Evolutionary conservation across 2,113 vertebrate species (phyloP).

Genomic region (Notothenia coriiceps): DNA sequence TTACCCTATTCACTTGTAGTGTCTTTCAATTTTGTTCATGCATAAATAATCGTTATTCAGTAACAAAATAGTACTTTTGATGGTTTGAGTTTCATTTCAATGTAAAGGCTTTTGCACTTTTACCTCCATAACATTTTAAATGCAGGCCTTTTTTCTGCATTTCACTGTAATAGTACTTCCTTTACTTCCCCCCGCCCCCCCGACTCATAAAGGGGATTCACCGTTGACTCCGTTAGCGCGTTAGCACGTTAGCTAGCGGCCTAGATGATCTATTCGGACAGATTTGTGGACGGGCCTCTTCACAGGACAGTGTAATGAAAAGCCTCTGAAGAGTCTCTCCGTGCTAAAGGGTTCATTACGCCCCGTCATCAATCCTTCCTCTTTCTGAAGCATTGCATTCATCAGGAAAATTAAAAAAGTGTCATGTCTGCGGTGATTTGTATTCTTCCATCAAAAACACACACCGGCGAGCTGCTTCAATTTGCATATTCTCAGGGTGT

Average conservation of each 20-base stretch:
- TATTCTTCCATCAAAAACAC: conserved; percentile 81
- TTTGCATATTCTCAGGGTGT: conserved; percentile 80
- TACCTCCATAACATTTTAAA: too few species aligned
- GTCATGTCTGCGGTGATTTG: conserved; percentile 80
- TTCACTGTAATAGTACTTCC: too few species aligned
- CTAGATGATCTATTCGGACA: not conserved
- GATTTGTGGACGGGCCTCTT: conserved; percentile 35
- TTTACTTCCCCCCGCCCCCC: too few species aligned
- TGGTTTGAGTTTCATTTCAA: too few species aligned
- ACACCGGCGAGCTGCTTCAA: conserved; percentile 66
- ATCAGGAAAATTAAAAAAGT: conserved; percentile 85
- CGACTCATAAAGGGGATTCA: not conserved
- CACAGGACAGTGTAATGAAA: conserved; percentile 50
- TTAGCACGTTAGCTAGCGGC: not conserved
- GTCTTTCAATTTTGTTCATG: too few species aligned
- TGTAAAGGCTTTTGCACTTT: too few species aligned
- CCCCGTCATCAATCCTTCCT: conserved; percentile 77
- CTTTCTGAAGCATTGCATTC: conserved; percentile 75
- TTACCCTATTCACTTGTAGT: too few species aligned
- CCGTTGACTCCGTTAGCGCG: not conserved
- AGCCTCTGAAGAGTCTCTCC: conserved; percentile 15
- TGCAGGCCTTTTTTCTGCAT: too few species aligned
- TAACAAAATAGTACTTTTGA: too few species aligned
- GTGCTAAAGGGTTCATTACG: conserved; percentile 74
- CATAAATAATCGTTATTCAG: too few species aligned